A percentile compares a stretch with the other conserved stretches of the same genome.
phyloP scores from a whole-genome alignment of 2,113 vertebrate genomes.

The Gallinago undulata region DNA sequence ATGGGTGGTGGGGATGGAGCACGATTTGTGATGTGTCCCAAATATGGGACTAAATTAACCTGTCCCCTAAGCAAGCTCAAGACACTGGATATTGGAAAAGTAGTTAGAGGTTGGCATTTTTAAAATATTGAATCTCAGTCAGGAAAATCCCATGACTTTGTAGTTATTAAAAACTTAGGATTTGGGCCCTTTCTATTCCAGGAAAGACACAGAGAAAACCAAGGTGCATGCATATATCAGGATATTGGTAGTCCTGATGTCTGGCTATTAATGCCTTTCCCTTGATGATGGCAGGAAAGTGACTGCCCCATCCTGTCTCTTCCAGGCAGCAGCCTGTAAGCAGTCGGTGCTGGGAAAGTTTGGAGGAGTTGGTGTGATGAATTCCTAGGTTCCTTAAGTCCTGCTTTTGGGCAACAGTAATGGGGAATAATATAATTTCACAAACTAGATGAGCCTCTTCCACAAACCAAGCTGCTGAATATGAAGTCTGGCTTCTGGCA shows the following conservation, averaged over 20 bases:
- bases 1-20: neutral
- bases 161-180: neutral
- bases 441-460: neutral
- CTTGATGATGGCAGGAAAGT: neutral
- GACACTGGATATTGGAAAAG: neutral
- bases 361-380: neutral
- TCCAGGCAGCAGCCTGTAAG: neutral
- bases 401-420: neutral
- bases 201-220: neutral
- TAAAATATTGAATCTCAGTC: neutral
- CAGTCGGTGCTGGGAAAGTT: neutral
- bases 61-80: neutral
- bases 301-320: neutral
- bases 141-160: neutral
- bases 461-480: neutral
- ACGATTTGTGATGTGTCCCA: neutral
- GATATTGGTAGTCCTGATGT: neutral
- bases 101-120: neutral
- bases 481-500: slow-evolving; percentile 27
- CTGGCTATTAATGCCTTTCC: rapidly evolving
- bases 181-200: neutral
- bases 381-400: neutral
- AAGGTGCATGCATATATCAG: neutral
- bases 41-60: neutral
- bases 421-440: neutral